These are phyloP conservation scores for Orchesellides sinensis DNA, from an alignment of 2,888 invertebrate genomes.

Conservation along the genomic window DNA sequence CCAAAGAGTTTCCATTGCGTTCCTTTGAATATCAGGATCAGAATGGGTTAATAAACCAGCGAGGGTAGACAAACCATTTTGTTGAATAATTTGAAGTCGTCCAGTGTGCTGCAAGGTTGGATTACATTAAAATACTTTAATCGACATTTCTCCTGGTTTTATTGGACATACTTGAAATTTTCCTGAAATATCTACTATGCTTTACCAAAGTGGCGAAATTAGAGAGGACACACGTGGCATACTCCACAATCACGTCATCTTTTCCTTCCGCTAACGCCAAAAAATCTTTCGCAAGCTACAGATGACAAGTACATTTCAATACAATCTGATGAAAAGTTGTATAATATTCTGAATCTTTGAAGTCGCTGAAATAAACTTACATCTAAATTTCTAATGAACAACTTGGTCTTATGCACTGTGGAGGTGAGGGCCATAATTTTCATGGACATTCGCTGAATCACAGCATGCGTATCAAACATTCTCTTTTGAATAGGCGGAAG, in stretches of 20 bases:
- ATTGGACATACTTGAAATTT: too few relatives aligned
- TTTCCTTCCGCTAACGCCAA: conserved; percentile 39
- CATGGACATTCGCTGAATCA: conserved; percentile 69
- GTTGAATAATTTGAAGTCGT: conserved; percentile 68
- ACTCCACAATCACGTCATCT: conserved; percentile 70
- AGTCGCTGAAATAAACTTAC: conserved; percentile 35
- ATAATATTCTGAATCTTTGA: background rate
- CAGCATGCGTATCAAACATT: conserved; percentile 58
- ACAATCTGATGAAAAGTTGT: background rate
- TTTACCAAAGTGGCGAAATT: conserved; percentile 64
- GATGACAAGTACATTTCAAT: background rate
- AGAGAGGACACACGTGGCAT: conserved; percentile 57
- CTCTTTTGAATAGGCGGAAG: conserved; percentile 51
- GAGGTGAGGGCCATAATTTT: conserved; percentile 69
- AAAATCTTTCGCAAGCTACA: conserved; percentile 62
- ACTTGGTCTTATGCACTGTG: conserved; percentile 57
- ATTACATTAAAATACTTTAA: background rate
- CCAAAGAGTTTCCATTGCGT: conserved; percentile 69
- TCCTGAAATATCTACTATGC: background rate
- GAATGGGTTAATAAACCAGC: conserved; percentile 41
- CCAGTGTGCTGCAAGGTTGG: conserved; percentile 63
- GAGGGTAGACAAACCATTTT: conserved; percentile 57
- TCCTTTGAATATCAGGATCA: conserved; percentile 70
- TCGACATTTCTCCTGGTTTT: too few relatives aligned
- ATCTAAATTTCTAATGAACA: conserved; percentile 60